These are phyloP conservation scores for Archips xylosteana DNA, from an alignment of 2,888 invertebrate genomes.

Conservation along the genomic window DNA sequence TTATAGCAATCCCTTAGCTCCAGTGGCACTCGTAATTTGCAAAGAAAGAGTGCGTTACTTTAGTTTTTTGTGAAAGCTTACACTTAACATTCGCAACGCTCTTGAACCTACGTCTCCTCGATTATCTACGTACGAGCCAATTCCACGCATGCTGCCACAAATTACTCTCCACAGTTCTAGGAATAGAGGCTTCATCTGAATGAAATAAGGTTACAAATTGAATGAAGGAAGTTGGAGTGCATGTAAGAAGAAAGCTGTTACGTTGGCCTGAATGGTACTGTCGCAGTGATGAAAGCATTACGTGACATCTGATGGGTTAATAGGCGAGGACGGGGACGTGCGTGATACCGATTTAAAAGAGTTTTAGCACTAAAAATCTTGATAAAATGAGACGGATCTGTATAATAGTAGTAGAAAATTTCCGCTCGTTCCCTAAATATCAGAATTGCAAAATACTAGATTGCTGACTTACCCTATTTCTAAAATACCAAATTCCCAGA, in stretches of 20 bases:
- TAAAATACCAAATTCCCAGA: too few relatives aligned
- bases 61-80: conserved; percentile 59
- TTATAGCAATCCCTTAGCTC: too few relatives aligned
- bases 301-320: conserved; percentile 43
- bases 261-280: conserved; percentile 40
- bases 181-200: conserved; percentile 10
- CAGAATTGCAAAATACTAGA: too few relatives aligned
- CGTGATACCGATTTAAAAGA: conserved; percentile 12
- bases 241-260: conserved; percentile 41
- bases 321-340: conserved; percentile 36
- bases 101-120: conserved; percentile 48
- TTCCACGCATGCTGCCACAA: conserved; percentile 51
- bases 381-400: too few relatives aligned
- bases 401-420: too few relatives aligned
- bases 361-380: not conserved
- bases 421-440: too few relatives aligned
- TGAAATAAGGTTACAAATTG: conserved; percentile 31
- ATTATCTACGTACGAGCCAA: conserved; percentile 56
- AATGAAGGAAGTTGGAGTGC: conserved; percentile 3
- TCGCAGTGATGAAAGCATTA: conserved; percentile 45
- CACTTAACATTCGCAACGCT: conserved; percentile 55
- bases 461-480: too few relatives aligned
- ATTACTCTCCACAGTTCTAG: conserved; percentile 37
- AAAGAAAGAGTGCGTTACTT: not conserved
- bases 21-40: not conserved